phyloP scores from a whole-genome alignment of 2,113 vertebrate species.

The Puma concolor region DNA sequence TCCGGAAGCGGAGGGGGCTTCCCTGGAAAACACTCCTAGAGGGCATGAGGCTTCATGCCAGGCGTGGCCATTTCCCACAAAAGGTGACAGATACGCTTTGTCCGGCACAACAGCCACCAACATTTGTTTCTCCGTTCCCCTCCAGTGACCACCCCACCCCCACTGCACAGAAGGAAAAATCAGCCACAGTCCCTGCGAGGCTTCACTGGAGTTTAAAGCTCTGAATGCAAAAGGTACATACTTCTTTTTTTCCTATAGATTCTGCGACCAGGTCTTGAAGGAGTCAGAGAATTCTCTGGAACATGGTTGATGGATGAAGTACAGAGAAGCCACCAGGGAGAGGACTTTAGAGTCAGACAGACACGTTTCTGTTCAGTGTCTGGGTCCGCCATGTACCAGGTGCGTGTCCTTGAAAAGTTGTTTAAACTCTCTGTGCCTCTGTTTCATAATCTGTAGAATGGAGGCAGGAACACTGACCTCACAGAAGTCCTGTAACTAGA shows the following conservation, averaged over 20 bases:
- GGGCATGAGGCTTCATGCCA: too few relatives aligned
- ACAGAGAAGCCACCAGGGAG: neutral
- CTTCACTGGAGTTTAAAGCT: neutral
- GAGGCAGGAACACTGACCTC: neutral
- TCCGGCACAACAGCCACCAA: too few relatives aligned
- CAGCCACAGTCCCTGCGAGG: neutral
- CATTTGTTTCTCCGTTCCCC: neutral
- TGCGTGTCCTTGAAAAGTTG: neutral
- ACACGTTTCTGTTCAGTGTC: neutral
- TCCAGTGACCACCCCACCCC: neutral
- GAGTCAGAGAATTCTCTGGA: neutral
- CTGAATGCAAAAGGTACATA: neutral
- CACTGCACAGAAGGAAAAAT: neutral
- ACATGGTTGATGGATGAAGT: neutral
- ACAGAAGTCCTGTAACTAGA: neutral
- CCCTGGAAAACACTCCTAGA: neutral
- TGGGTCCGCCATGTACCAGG: neutral
- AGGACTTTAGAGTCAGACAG: neutral
- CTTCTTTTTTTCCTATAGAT: neutral
- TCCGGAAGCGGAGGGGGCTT: neutral
- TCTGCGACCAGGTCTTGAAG: neutral
- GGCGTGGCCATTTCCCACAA: accelerated
- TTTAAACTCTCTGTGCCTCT: neutral
- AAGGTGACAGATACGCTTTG: neutral
- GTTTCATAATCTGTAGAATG: neutral